Evolutionary conservation across 2,113 vertebrate species (phyloP), one percentile per base, ranked within the genome.

Genomic region (Neopipo cinnamomea): DNA sequence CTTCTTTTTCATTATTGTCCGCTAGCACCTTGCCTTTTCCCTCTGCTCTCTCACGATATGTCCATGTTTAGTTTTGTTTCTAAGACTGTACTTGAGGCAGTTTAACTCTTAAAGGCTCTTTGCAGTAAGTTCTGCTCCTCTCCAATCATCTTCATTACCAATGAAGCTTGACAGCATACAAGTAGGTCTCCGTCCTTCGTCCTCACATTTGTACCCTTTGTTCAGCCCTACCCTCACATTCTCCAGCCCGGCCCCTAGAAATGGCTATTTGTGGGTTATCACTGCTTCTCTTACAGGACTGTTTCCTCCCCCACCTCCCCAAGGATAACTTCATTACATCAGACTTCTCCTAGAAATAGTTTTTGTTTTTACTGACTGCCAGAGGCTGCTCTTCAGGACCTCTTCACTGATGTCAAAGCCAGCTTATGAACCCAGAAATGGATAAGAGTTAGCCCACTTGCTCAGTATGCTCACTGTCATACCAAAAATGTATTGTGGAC

Each of bases 301-400:
- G 24, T 16, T 71, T 0, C 5, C 9, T 30, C 42, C 5, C 3
- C 2, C 4, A 22, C 23, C 15, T 52, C 7, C 2, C 3, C 17
- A 0, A 0, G 8, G 41, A 56, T 61, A 61, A 52, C 11, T 65
- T 55, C 2, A 62, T 74, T 37, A 33, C 11, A n/a, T 88, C 23
- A 56, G 11, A 28, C 49, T 58, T 71, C 11, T 77, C 17, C 47
- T 44, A 83, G 63, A 42, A 86, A 61, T 5, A 55, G 3, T 17
- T 63, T 82, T 78, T 61, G 4, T 2, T 30, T 84, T 84, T 62
- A 37, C 8, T 49, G 27, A 33, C 9, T 67, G 27, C 33, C 25
- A 30, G 30, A 47, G 14, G 27, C 9, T 75, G 19, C 14, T 11
- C 52, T 72, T 62, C 35, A 68, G 17, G 14, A 41, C 3, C 1